phyloP scores from a whole-genome alignment of 2,797 vertebrate species.

The Thripadectes ignobilis region DNA sequence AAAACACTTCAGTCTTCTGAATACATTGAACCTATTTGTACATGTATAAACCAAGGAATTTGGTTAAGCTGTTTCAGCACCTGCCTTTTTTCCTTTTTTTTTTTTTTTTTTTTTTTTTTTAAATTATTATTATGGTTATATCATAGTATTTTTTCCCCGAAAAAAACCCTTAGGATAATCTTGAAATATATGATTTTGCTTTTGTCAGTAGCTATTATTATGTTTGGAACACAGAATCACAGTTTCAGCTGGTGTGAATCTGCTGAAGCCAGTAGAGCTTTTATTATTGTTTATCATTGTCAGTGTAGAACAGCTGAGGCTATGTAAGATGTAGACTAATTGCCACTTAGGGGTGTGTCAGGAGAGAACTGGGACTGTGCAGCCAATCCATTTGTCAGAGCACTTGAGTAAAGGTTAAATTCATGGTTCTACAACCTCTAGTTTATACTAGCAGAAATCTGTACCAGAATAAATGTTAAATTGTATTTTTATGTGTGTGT shows the following conservation, averaged over 20 bases:
- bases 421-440: background rate
- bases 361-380: background rate
- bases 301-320: background rate
- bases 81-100: background rate
- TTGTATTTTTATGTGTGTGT: background rate
- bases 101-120: background rate
- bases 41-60: background rate
- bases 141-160: background rate
- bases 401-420: background rate
- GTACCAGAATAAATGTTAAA: background rate
- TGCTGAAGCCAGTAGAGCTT: background rate
- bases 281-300: slow-evolving; percentile 1
- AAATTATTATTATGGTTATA: background rate
- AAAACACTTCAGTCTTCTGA: background rate
- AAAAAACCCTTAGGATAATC: background rate
- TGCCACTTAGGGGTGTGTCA: background rate
- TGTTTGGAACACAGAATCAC: background rate
- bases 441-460: background rate
- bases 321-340: background rate
- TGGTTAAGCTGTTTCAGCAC: background rate
- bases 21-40: background rate
- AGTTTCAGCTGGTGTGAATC: background rate
- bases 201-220: background rate
- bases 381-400: slow-evolving; percentile 4
- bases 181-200: background rate